These are phyloP conservation scores for Centroberyx gerrardi DNA, from an alignment of 2,797 vertebrate species.

Conservation along the genomic window DNA sequence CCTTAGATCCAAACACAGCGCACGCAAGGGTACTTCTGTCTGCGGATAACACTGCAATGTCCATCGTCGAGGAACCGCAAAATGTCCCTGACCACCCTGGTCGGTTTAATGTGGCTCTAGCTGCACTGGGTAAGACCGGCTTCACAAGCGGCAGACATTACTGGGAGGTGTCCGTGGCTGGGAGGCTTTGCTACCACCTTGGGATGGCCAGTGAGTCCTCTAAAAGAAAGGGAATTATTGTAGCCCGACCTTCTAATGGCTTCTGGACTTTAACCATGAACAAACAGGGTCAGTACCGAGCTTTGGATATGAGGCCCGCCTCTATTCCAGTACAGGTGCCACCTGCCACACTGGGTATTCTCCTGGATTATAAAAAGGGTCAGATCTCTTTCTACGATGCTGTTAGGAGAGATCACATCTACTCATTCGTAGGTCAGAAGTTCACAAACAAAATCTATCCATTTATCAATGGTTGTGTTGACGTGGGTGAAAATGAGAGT, in stretches of 20 bases:
- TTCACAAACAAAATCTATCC: constrained; percentile 67
- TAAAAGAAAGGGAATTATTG: constrained; percentile 38
- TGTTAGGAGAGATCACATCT: constrained; percentile 45
- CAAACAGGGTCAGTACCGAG: constrained; percentile 35
- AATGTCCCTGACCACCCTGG: constrained; percentile 11
- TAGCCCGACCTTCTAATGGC: background rate
- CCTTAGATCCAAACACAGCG: constrained; percentile 64
- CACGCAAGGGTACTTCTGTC: constrained; percentile 62
- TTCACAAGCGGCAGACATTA: constrained; percentile 66
- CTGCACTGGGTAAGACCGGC: constrained; percentile 52
- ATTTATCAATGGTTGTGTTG: constrained; percentile 66
- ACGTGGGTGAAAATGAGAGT: background rate
- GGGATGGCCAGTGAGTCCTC: constrained; percentile 67
- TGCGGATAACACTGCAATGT: constrained; percentile 21
- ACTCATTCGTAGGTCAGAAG: constrained; percentile 44
- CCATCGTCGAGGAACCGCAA: fast-evolving
- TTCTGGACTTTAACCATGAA: constrained; percentile 67
- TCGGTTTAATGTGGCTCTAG: constrained; percentile 60
- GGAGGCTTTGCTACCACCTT: constrained; percentile 61
- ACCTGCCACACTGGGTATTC: constrained; percentile 57
- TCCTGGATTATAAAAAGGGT: constrained; percentile 67
- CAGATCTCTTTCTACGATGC: constrained; percentile 66
- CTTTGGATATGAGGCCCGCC: fast-evolving
- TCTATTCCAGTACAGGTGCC: fast-evolving
- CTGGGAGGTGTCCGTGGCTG: constrained; percentile 75